Conservation (phyloP, 2,797 vertebrate genomes). For the Gymnoscopelus braueri region DNA sequence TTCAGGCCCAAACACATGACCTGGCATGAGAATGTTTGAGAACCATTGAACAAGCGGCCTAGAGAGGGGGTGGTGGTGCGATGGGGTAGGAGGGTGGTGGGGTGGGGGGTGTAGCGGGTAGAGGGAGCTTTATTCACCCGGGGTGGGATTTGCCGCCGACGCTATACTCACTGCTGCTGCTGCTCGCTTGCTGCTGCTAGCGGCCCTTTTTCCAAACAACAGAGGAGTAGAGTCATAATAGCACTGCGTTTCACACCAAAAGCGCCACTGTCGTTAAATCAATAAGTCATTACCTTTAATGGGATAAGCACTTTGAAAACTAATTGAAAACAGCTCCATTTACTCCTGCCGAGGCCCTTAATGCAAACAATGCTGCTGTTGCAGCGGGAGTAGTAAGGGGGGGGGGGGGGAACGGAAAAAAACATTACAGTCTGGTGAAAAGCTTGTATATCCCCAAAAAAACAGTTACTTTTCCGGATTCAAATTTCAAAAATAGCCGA, state of each 20-base stretch:
- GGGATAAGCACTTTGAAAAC: slow-evolving; percentile 99
- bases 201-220: slow-evolving; percentile 62
- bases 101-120: background rate
- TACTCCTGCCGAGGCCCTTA: slow-evolving; percentile 87
- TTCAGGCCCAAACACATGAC: no score
- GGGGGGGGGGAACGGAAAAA: slow-evolving; percentile 6
- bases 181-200: no score
- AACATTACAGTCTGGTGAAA: background rate
- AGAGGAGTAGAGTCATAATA: slow-evolving; percentile 82
- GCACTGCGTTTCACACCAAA: slow-evolving; percentile 91
- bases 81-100: background rate
- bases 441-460: no score
- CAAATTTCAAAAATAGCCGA: no score
- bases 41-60: background rate
- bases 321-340: slow-evolving; percentile 99
- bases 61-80: background rate
- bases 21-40: no score
- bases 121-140: no score
- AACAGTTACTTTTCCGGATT: no score
- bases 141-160: no score
- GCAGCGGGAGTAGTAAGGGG: slow-evolving; percentile 61
- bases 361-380: slow-evolving; percentile 87
- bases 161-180: no score
- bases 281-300: slow-evolving; percentile 99
- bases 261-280: slow-evolving; percentile 96